Percentiles rank a stretch among this genome's conserved stretches.
Evolutionary conservation across 92 coral and sea anemone genomes (phyloP).

Genomic region (Plumapathes pennacea): DNA sequence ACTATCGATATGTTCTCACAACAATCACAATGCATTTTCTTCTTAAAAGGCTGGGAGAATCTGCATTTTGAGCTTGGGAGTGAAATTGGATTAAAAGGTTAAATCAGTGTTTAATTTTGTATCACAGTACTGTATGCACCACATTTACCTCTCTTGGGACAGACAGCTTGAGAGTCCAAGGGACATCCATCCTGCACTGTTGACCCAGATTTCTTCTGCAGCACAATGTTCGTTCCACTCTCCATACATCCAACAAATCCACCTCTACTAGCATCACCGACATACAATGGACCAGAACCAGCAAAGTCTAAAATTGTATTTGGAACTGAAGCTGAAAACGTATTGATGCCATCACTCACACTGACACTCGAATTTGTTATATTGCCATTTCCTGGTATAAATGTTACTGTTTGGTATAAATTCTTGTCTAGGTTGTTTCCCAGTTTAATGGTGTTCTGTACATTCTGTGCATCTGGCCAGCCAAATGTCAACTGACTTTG

Average conservation of each 20-base stretch:
- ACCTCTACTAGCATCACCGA: slow-evolving; percentile 44
- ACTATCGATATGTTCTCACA: too few species aligned
- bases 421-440: slow-evolving; percentile 78
- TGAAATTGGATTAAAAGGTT: too few species aligned
- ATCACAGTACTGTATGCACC: too few species aligned
- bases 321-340: slow-evolving; percentile 42
- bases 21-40: too few species aligned
- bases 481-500: slow-evolving; percentile 62
- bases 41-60: too few species aligned
- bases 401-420: slow-evolving; percentile 53
- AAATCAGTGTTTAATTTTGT: too few species aligned
- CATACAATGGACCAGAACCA: slow-evolving; percentile 61
- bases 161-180: slow-evolving; percentile 43
- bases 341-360: slow-evolving; percentile 48
- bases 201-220: slow-evolving; percentile 7
- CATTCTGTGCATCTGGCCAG: too few species aligned
- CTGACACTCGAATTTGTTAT: slow-evolving; percentile 57
- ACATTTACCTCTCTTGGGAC: slow-evolving; percentile 57
- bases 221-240: slow-evolving; percentile 70
- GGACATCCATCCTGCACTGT: slow-evolving; percentile 50
- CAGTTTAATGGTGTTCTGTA: slow-evolving; percentile 37
- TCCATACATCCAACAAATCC: slow-evolving; percentile 89
- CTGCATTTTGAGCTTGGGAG: too few species aligned
- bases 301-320: slow-evolving; percentile 45
- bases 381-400: slow-evolving; percentile 61